Evolutionary conservation across 2,797 vertebrate species (phyloP).

Genomic region (Distichodus sexfasciatus): DNA sequence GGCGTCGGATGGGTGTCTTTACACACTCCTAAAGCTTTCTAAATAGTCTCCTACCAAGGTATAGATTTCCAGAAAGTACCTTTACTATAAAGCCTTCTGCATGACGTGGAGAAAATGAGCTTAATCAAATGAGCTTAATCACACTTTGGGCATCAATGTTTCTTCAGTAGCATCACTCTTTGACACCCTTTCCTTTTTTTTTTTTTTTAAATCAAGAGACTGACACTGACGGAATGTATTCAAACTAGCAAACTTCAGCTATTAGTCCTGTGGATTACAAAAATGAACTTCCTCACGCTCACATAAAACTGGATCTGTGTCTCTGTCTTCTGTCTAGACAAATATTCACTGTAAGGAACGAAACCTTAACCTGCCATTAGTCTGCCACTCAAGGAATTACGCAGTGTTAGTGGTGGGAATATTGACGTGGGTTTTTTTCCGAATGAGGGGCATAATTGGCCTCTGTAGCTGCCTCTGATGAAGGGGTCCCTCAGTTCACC

Average conservation of each 20-base stretch:
- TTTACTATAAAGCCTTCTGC: no score
- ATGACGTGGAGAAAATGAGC: no score
- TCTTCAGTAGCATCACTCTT: no score
- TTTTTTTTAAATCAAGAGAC: no score
- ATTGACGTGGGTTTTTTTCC: conserved; percentile 34
- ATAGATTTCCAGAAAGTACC: no score
- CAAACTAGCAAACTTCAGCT: no score
- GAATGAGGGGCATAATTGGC: conserved; percentile 16
- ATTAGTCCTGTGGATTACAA: conserved; percentile 7
- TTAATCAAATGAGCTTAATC: no score
- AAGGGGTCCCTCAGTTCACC: not conserved
- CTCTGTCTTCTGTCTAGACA: conserved; percentile 49
- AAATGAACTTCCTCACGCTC: conserved; percentile 8
- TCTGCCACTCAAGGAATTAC: conserved; percentile 42
- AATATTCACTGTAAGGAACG: conserved; percentile 8
- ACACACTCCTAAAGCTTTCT: no score
- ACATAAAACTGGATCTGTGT: conserved; percentile 10
- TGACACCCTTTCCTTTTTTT: no score
- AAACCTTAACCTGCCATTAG: conserved; percentile 32
- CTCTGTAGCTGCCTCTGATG: not conserved
- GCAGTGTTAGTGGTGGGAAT: conserved; percentile 17
- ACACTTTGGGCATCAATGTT: no score
- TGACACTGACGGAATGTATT: no score
- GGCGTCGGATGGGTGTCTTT: conserved; percentile 62
- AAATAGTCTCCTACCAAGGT: no score